Evolutionary conservation across 2,888 invertebrate species (phyloP), one percentile per base, ranked within the genome.

Genomic region (Lepidochrysops patricia): DNA sequence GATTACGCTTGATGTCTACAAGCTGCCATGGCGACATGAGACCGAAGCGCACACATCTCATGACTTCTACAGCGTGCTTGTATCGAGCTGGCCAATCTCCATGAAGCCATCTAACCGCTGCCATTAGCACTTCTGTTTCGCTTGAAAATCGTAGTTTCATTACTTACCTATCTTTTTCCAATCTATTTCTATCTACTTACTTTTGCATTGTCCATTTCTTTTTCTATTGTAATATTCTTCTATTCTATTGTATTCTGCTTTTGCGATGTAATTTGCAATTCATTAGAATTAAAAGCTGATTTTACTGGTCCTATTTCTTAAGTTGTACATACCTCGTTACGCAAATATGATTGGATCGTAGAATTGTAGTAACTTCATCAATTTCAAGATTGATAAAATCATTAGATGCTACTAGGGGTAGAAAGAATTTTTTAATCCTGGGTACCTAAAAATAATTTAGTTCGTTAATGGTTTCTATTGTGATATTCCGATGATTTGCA

Each of bases 21-120:
- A 96, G 87, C 71, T 95, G 94, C 93, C 95, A 94, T 0, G 95
- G 94, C 0, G 94, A 93, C 70, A 96, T 93, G 48, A 95, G 90
- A 0, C 95, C 94, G 72, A 96, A 96, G 27, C 96, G 90, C 0
- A 96, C 91, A 73, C 94, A 94, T 1, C 90, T 87, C 80, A 95
- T 87, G 0, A 96, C 87, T 5, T 93, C 91, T 0, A 91, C 79
- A 23, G 93, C 84, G 63, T 89, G 72, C 19, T 82, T 76, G 19
- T 91, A 88, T 0, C 96, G 90, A 1, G 88, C 80, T 0, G 90
- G 72, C 94, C 94, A 95, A 69, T 94, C 91, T 56, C 92, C 90
- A 74, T 93, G 92, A 23, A 96, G 75, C 96, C 96, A 96, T 19
- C 95, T 90, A 0, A 95, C 93, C 0, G 93, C 95, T 0, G 95